Evolutionary conservation across 1,140 invertebrate genomes (phyloP), one percentile per base, ranked within the genome.

Genomic region (Megathymus violae): DNA sequence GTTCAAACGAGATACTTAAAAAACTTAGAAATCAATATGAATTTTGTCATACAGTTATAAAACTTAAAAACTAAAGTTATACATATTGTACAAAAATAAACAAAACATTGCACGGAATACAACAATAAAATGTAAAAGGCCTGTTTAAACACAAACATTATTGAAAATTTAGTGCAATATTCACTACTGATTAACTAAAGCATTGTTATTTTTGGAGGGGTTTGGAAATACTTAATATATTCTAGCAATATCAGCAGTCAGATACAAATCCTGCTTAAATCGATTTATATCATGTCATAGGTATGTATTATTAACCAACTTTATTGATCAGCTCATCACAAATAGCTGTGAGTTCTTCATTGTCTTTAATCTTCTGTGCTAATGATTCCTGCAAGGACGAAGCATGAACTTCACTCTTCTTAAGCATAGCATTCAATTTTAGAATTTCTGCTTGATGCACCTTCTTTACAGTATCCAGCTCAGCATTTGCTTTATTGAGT

Each of bases 281-380:
- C 70, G 64, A 78, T 68, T 71, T 44, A 56, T 11, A 7, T 56
- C 40, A 56, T 74, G 65, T 71, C 59, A 74, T 78, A 61, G 78
- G 68, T 72, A 73, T 75, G 58, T 50, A n/a, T n/a, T n/a, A n/a
- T 84, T 80, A 89, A 72, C 86, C 84, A 64, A 91, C 89, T 80
- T 91, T 91, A 64, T 93, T 93, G 76, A 96, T 96, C 1, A 96
- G 91, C 80, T 96, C 96, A 92, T 96, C 95, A 92, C 95, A 96
- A 67, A 96, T 96, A 73, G 94, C 93, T 58, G 95, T 94, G 59
- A 96, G 86, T 82, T 96, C 95, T 63, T 93, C 91, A 85, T 96
- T 96, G 87, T 96, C 95, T 76, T 94, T 93, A n/a, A 93, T 93
- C 90, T 96, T 96, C 78, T 96, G 95, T 50, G 95, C 93, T 44